Evolutionary conservation across 2,113 vertebrate genomes (phyloP).

Genomic region (Polyodon spathula): DNA sequence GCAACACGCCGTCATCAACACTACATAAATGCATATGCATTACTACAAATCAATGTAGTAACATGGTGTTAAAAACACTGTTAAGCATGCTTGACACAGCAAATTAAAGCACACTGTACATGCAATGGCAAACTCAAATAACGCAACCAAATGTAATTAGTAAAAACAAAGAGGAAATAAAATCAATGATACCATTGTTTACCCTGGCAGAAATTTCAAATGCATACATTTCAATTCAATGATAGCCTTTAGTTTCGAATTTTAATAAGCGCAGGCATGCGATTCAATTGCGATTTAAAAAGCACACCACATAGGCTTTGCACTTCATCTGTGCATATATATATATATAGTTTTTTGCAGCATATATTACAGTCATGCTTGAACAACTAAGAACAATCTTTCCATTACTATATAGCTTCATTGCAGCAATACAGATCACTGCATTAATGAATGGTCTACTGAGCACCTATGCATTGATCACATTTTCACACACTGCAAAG

Average conservation of each 20-base stretch:
- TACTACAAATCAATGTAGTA: background rate
- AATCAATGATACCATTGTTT: constrained; percentile 7
- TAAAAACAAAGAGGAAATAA: background rate
- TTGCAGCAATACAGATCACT: background rate
- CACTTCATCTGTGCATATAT: no score
- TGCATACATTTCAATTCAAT: constrained; percentile 9
- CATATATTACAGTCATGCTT: background rate
- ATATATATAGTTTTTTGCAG: background rate
- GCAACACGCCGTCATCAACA: constrained; percentile 23
- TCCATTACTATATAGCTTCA: background rate
- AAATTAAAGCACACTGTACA: constrained; percentile 5
- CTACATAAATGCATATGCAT: background rate
- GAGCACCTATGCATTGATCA: background rate
- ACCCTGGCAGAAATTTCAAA: constrained; percentile 2
- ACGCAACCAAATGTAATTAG: constrained; percentile 9
- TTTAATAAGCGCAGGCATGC: background rate
- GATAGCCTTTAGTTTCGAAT: background rate
- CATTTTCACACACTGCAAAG: background rate
- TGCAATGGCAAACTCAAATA: background rate
- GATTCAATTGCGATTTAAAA: no score
- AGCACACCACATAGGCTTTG: no score
- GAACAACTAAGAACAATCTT: no score
- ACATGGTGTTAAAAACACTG: background rate
- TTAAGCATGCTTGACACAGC: constrained; percentile 7
- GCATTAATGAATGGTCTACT: background rate